phyloP scores from a whole-genome alignment of 1,140 invertebrate species.

The Drosophila quadrilineata region DNA sequence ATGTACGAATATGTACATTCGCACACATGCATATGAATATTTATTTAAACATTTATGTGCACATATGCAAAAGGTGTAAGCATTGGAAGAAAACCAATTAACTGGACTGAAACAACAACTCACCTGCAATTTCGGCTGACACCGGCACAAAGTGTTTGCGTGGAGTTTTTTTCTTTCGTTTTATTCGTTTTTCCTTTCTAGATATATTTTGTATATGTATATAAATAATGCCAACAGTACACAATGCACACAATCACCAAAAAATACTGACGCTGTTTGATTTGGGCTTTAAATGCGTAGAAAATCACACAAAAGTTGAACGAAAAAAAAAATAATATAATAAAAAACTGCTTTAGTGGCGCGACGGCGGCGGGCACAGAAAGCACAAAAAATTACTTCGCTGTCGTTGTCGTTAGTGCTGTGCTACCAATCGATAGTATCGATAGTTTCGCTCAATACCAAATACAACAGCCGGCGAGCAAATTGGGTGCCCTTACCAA shows the following conservation, averaged over 20 bases:
- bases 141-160: slow-evolving; percentile 43
- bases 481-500: slow-evolving; percentile 1
- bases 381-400: slow-evolving; percentile 35
- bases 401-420: slow-evolving; percentile 22
- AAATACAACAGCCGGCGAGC: background rate
- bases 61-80: background rate
- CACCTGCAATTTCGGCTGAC: slow-evolving; percentile 35
- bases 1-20: background rate
- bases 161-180: slow-evolving; percentile 21
- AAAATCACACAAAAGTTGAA: slow-evolving; percentile 43
- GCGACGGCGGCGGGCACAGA: slow-evolving; percentile 40
- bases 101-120: slow-evolving; percentile 16
- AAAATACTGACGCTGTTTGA: slow-evolving; percentile 26
- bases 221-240: slow-evolving; percentile 28
- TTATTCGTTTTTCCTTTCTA: slow-evolving; percentile 3
- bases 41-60: background rate
- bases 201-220: slow-evolving; percentile 9
- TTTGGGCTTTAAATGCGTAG: slow-evolving; percentile 27
- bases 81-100: slow-evolving; percentile 26
- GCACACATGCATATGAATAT: background rate
- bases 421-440: slow-evolving; percentile 33
- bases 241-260: slow-evolving; percentile 40
- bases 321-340: slow-evolving; percentile 49
- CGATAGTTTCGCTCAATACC: slow-evolving; percentile 18
- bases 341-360: slow-evolving; percentile 40